These are phyloP conservation scores for Psilopsiagon aymara DNA, from an alignment of 2,113 vertebrate genomes.

Conservation along the genomic window DNA sequence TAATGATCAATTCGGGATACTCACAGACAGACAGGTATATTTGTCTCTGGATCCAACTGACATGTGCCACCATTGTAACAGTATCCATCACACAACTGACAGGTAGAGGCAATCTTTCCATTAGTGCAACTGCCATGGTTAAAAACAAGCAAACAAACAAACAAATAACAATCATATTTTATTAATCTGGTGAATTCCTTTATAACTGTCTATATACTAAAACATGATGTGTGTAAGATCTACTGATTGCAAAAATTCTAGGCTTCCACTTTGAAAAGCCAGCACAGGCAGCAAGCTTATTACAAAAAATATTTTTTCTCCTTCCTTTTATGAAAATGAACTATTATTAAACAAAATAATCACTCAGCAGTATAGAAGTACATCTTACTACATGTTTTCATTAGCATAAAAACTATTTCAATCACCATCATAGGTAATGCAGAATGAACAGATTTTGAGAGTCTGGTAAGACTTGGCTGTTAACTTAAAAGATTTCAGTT, in stretches of 20 bases:
- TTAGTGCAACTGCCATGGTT: constrained; percentile 88
- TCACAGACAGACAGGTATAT: constrained; percentile 95
- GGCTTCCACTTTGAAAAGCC: neutral
- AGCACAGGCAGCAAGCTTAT: neutral
- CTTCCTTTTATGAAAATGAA: neutral
- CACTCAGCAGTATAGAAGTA: neutral
- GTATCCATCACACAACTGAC: constrained; percentile 97
- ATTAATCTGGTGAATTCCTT: neutral
- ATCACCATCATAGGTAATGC: neutral
- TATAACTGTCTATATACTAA: neutral
- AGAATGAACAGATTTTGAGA: neutral
- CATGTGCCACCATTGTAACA: constrained; percentile 98
- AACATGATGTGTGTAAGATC: neutral
- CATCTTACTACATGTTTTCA: neutral
- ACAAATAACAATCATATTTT: neutral
- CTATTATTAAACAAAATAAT: neutral
- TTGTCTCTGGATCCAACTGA: constrained; percentile 95
- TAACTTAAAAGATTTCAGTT: neutral
- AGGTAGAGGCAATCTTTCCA: constrained; percentile 94
- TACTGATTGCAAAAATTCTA: neutral
- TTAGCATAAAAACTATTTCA: neutral
- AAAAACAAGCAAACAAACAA: neutral
- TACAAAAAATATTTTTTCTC: neutral
- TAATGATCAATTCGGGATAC: constrained; percentile 70
- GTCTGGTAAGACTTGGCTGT: accelerated